These are phyloP conservation scores for Tinea pellionella DNA, from an alignment of 2,888 invertebrate species.

Conservation along the genomic window DNA sequence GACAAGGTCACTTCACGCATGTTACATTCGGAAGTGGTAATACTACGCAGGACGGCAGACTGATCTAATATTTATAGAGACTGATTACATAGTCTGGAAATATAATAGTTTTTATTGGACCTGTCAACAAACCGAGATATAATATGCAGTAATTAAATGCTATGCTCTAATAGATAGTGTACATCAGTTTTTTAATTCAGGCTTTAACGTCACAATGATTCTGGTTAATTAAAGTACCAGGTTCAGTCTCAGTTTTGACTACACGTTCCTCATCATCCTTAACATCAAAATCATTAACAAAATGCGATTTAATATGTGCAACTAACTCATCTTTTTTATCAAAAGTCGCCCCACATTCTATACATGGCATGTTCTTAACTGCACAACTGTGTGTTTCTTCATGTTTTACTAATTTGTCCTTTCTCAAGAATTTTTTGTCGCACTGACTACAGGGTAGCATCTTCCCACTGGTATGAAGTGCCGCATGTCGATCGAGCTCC, in stretches of 20 bases:
- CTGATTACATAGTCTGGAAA: too few relatives aligned
- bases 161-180: background rate
- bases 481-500: constrained; percentile 76
- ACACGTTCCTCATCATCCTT: constrained; percentile 36
- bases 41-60: too few relatives aligned
- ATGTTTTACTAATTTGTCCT: constrained; percentile 77
- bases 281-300: constrained; percentile 57
- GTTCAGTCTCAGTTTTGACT: constrained; percentile 52
- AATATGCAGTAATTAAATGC: too few relatives aligned
- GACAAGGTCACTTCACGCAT: too few relatives aligned
- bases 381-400: constrained; percentile 73
- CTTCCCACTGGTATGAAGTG: constrained; percentile 75
- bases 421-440: constrained; percentile 74
- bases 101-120: too few relatives aligned
- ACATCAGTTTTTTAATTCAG: background rate
- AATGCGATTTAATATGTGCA: constrained; percentile 71
- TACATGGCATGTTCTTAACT: constrained; percentile 71
- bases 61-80: too few relatives aligned
- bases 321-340: constrained; percentile 69
- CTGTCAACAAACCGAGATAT: too few relatives aligned
- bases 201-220: constrained; percentile 16
- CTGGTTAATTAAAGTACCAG: constrained; percentile 44
- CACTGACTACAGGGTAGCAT: constrained; percentile 76
- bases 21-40: too few relatives aligned
- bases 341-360: constrained; percentile 72